Percentiles rank a stretch among this genome's conserved stretches.
These are phyloP conservation scores for Drosophila rubida DNA, from an alignment of 2,888 invertebrate species.

Conservation along the genomic window DNA sequence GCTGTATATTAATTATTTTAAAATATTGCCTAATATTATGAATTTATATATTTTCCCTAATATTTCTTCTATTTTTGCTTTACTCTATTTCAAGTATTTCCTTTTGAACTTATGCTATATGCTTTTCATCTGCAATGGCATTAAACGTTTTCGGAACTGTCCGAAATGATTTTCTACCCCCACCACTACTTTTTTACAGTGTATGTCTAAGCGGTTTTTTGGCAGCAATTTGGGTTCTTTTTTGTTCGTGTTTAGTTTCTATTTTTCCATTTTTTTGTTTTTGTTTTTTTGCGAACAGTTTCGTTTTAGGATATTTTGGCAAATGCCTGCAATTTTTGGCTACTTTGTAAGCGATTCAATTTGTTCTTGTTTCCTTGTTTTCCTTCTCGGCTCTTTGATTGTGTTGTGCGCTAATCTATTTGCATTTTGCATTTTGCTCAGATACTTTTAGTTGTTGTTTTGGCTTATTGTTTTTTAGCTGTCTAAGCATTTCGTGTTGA, in stretches of 20 bases:
- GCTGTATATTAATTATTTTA: too few relatives aligned
- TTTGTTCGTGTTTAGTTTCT: slow-evolving; percentile 8
- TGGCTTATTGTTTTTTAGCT: slow-evolving; percentile 29
- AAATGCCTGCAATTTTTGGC: slow-evolving; percentile 32
- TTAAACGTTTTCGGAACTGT: background rate
- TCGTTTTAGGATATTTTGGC: slow-evolving; percentile 36
- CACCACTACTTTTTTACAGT: slow-evolving; percentile 34
- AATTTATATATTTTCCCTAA: too few relatives aligned
- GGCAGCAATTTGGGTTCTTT: slow-evolving; percentile 22
- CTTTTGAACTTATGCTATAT: background rate
- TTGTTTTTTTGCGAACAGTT: slow-evolving; percentile 31
- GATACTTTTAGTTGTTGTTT: slow-evolving; percentile 24
- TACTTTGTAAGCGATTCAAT: slow-evolving; percentile 25
- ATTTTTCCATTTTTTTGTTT: slow-evolving; percentile 14
- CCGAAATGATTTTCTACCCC: background rate
- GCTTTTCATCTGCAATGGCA: background rate
- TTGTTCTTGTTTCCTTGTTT: slow-evolving; percentile 21
- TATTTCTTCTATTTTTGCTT: background rate
- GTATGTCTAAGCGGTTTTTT: slow-evolving; percentile 59
- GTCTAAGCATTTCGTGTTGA: slow-evolving; percentile 56
- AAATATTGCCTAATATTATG: too few relatives aligned
- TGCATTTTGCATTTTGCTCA: slow-evolving; percentile 64
- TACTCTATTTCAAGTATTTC: background rate
- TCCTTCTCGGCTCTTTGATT: slow-evolving; percentile 15
- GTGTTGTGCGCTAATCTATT: slow-evolving; percentile 68